Evolutionary conservation across 1,140 invertebrate genomes (phyloP).

Genomic region (Drosophila carrolli): DNA sequence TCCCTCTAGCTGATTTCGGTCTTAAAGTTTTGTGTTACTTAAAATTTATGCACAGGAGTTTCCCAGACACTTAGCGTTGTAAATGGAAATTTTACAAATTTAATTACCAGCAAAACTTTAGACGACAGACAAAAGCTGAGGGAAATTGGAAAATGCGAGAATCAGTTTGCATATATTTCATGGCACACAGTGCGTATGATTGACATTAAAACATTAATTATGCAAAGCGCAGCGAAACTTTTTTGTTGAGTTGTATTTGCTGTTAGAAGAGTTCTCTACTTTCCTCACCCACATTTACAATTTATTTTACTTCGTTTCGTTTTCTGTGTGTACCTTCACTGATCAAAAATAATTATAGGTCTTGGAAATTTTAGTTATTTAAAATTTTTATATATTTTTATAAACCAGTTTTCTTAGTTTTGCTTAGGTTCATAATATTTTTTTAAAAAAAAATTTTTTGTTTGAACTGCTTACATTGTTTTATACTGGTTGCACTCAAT

Average conservation of each 20-base stretch:
- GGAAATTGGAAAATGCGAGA: slow-evolving; percentile 60
- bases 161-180: slow-evolving; percentile 72
- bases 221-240: slow-evolving; percentile 64
- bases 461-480: too few species aligned
- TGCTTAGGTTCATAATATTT: too few species aligned
- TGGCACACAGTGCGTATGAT: slow-evolving; percentile 78
- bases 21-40: slow-evolving; percentile 2
- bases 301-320: slow-evolving; percentile 8
- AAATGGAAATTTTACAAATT: slow-evolving; percentile 55
- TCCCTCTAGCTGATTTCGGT: neutral
- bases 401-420: too few species aligned
- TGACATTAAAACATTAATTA: slow-evolving; percentile 82
- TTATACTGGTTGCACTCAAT: too few species aligned
- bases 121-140: slow-evolving; percentile 18
- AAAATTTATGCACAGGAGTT: slow-evolving; percentile 15
- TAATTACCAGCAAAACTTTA: slow-evolving; percentile 60
- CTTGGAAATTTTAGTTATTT: too few species aligned
- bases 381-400: too few species aligned
- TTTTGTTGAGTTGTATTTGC: slow-evolving; percentile 49
- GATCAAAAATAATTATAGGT: neutral
- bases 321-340: slow-evolving; percentile 12
- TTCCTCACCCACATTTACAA: neutral
- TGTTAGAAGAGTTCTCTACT: slow-evolving; percentile 19
- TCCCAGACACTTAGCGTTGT: neutral
- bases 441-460: too few species aligned